These are phyloP conservation scores for Ferrisia virgata DNA, from an alignment of 2,888 invertebrate genomes.

Conservation along the genomic window DNA sequence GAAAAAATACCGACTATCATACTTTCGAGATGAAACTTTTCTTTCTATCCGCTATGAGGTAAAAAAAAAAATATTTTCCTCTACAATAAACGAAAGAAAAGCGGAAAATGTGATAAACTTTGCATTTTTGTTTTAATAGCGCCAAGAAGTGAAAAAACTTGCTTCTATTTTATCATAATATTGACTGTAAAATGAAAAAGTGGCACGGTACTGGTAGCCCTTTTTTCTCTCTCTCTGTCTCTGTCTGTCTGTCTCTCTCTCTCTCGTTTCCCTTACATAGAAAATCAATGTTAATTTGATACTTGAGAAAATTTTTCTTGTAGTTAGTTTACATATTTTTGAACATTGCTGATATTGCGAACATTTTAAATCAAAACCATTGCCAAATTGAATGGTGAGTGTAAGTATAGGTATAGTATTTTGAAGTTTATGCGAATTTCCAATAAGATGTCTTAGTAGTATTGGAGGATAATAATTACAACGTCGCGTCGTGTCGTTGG, in stretches of 20 bases:
- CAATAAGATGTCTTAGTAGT: neutral
- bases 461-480: neutral
- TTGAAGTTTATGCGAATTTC: neutral
- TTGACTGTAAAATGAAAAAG: conserved; percentile 17
- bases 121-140: conserved; percentile 32
- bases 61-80: neutral
- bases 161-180: conserved; percentile 25
- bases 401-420: neutral
- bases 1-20: conserved; percentile 4
- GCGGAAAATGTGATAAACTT: conserved; percentile 28
- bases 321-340: neutral
- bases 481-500: neutral
- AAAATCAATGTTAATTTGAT: conserved; percentile 6
- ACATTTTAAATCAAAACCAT: too few species aligned
- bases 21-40: conserved; percentile 23
- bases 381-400: too few species aligned
- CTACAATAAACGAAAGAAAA: neutral
- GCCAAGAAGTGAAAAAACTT: conserved; percentile 12
- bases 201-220: neutral
- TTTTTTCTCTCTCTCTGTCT: too few species aligned
- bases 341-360: neutral
- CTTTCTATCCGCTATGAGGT: conserved; percentile 11
- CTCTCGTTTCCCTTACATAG: neutral
- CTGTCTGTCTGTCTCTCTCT: neutral
- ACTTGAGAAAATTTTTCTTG: neutral